Conservation (phyloP, 2,888 invertebrate species). For the Agapostemon virescens region DNA sequence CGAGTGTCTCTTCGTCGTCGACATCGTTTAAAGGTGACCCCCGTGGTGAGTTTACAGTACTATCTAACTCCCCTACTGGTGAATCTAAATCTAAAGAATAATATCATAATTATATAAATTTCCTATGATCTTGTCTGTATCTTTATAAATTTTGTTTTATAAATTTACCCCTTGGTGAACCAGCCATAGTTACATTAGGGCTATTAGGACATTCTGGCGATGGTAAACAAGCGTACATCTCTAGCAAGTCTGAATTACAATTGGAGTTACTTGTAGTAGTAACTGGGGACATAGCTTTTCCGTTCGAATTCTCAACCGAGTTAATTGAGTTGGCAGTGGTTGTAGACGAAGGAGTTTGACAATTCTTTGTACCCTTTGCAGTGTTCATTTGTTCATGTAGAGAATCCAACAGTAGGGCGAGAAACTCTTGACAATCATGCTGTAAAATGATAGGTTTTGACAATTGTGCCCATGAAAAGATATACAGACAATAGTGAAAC, state of each 20-base stretch:
- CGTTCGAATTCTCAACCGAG: slow-evolving; percentile 70
- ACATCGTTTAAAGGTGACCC: slow-evolving; percentile 74
- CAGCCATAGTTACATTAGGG: slow-evolving; percentile 77
- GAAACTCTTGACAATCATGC: slow-evolving; percentile 87
- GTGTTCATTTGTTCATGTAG: slow-evolving; percentile 84
- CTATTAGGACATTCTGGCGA: slow-evolving; percentile 77
- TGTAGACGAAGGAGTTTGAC: slow-evolving; percentile 71
- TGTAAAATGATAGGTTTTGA: slow-evolving; percentile 63
- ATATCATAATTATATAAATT: not conserved
- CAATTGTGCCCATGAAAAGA: not conserved
- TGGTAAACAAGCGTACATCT: slow-evolving; percentile 72
- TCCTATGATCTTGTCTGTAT: not conserved
- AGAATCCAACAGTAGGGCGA: slow-evolving; percentile 84
- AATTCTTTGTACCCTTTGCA: slow-evolving; percentile 75
- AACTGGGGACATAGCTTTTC: slow-evolving; percentile 67
- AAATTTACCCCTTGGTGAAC: slow-evolving; percentile 76
- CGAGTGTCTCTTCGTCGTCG: slow-evolving; percentile 73
- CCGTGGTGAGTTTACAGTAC: slow-evolving; percentile 75
- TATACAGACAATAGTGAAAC: slow-evolving; percentile 2
- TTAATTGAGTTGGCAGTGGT: slow-evolving; percentile 75
- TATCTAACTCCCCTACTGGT: slow-evolving; percentile 75
- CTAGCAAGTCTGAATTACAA: slow-evolving; percentile 70
- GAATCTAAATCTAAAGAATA: slow-evolving; percentile 67
- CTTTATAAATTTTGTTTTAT: not conserved
- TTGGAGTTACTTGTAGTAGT: slow-evolving; percentile 71